Base-by-base conservation (phyloP, 37 sponge, comb jelly and placozoan genomes). In the Crambe crambe region DNA sequence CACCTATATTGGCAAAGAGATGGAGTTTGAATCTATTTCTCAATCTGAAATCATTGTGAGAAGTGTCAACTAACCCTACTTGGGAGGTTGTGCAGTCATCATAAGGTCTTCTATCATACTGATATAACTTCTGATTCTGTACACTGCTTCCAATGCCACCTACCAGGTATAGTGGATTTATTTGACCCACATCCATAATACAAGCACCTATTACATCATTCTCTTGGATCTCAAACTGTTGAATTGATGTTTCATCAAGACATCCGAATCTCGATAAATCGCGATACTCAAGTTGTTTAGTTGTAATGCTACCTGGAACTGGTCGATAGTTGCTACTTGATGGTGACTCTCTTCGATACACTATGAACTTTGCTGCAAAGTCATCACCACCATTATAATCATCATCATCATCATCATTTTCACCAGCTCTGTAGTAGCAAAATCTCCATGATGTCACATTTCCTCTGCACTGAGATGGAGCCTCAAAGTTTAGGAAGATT, bases 381-480 rank as follows among this genome's bases (percentile, higher is more conserved):
- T 15, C 6, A 15, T 15, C 6, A 47, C 12, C 12, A 47, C 12
- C 51, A 47, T 47, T 47, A 47, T 47, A 6, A 47, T 47, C 51
- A 47, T 47, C 51, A 47, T 47, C 51, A 47, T 47, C 51, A 47
- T 47, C 51, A 47, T 47, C 51, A 47, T 47, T 12, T 47, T 15
- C 12, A 47, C 12, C 12, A 15, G 51, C 10, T 47, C 51, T 38
- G 71, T 70, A 70, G 71, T 40, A 70, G 71, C 71, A 70, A 26
- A 43, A 9, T 41, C 71, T 70, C 71, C 71, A 70, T 29, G 23
- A 12, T 70, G 43, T 70, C 25, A 70, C 37, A 17, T 40, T 29
- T 32, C 71, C 71, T 35, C 43, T 70, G 43, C 71, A 70, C 25
- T 29, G 43, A 12, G 71, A 8, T 40, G 71, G 71, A 40, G 23